These are phyloP conservation scores for Flabesymbios commensalis DNA, from an alignment of 2,888 invertebrate species.

Conservation along the genomic window DNA sequence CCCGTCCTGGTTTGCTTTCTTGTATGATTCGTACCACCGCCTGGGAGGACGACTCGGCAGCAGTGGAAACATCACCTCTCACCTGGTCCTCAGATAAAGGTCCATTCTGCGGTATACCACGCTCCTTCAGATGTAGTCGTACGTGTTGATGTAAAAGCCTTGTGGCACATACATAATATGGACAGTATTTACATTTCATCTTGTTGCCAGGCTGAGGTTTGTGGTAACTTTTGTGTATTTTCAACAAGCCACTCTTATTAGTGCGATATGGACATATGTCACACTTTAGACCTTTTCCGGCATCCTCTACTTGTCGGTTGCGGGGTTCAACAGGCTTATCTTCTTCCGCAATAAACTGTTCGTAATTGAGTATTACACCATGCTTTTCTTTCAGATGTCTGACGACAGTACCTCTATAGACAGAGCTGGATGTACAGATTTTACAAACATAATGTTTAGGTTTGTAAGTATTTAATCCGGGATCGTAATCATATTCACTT, in stretches of 20 bases:
- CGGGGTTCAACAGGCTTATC: not conserved
- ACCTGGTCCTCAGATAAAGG: not conserved
- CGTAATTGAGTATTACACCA: not conserved
- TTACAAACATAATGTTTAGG: slow-evolving; percentile 1
- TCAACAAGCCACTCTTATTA: slow-evolving; percentile 48
- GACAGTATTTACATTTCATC: slow-evolving; percentile 80
- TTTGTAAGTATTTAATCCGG: not conserved
- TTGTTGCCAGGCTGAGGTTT: slow-evolving; percentile 70
- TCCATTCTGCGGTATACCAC: not conserved
- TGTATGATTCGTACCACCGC: not conserved
- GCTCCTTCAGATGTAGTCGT: slow-evolving; percentile 64
- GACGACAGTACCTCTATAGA: not conserved
- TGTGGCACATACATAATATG: slow-evolving; percentile 71
- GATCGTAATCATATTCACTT: not conserved
- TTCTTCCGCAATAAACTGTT: not conserved
- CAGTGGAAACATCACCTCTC: not conserved
- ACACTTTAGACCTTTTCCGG: slow-evolving; percentile 63
- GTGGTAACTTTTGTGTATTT: slow-evolving; percentile 71
- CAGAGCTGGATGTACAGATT: not conserved
- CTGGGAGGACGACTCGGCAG: not conserved
- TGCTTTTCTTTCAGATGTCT: slow-evolving; percentile 7
- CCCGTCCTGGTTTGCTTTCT: not conserved
- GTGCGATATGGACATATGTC: slow-evolving; percentile 73
- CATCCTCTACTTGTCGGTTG: not conserved
- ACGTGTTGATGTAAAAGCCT: slow-evolving; percentile 70